Evolutionary conservation across 2,797 vertebrate genomes (phyloP), one percentile per base, ranked within the genome.

Genomic region (Zalophus californianus): DNA sequence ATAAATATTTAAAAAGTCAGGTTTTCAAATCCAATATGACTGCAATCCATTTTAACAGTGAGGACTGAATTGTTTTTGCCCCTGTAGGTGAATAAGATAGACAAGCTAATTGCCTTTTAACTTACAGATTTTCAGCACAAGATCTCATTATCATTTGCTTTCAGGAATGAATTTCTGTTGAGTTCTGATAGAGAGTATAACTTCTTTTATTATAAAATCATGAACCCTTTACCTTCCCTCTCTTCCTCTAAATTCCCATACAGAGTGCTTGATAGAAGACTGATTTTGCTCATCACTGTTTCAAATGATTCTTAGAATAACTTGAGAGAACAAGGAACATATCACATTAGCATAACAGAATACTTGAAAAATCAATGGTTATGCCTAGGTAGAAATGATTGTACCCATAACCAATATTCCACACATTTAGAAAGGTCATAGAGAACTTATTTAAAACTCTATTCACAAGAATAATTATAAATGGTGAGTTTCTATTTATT

Each of bases 101-200:
- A 97, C 97, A 98, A 98, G 84, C 38, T 98, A 98, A 98, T 97
- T 98, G 94, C 84, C 94, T 98, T 98, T 98, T 95, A 98, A 98
- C 89, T 96, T 94, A 72, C 91, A 98, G 62, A 70, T 97, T 97
- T 98, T 98, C 97, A 70, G 27, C 4, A 50, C 35, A 79, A 77
- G 84, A 96, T 97, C 90, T 97, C 91, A 98, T 98, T 97, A 97
- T 82, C 94, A 75, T 97, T 93, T 96, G 2, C 52, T 97, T 98
- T 94, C 56, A 94, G 79, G 18, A 97, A 82, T 97, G 89, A 97
- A 8, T 86, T 98, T 98, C 83, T 94, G 86, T 98, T 44, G 56
- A 96, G 54, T 86, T 98, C 97, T 97, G 85, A 98, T 90, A 27
- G 12, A 89, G 75, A 92, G 23, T 83, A 82, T 20, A 90, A 50